These are phyloP conservation scores for Hestina assimilis DNA, from an alignment of 1,140 invertebrate species.

Conservation along the genomic window DNA sequence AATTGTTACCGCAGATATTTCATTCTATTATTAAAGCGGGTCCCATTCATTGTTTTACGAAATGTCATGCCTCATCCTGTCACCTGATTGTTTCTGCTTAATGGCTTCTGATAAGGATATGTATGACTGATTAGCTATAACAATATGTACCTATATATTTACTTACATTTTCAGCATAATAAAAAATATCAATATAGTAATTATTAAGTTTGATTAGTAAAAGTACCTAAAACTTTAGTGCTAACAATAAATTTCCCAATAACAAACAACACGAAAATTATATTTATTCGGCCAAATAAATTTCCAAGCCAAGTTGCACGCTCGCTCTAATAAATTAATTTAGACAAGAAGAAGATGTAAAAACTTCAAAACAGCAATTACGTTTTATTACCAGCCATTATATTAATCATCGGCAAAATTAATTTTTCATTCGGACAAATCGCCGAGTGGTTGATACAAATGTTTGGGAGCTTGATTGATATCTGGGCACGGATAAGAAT, in stretches of 20 bases:
- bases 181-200: too few relatives aligned
- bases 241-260: constrained; percentile 8
- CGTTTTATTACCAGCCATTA: constrained; percentile 73
- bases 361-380: constrained; percentile 76
- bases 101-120: constrained; percentile 27
- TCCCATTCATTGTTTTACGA: constrained; percentile 73
- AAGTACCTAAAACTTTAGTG: background rate
- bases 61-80: constrained; percentile 74
- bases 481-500: constrained; percentile 42
- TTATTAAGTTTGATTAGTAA: too few relatives aligned
- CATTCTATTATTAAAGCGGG: constrained; percentile 70
- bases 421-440: constrained; percentile 78
- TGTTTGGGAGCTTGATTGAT: constrained; percentile 70
- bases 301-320: constrained; percentile 21
- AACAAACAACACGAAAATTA: constrained; percentile 1
- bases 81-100: constrained; percentile 69
- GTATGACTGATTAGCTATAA: constrained; percentile 7
- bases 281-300: constrained; percentile 24
- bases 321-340: constrained; percentile 68
- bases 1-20: constrained; percentile 77
- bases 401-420: constrained; percentile 77
- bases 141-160: too few relatives aligned
- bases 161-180: too few relatives aligned
- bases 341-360: constrained; percentile 75
- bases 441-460: constrained; percentile 64